Conservation (phyloP, 2,797 vertebrate species). For the Tarsius wallacei region DNA sequence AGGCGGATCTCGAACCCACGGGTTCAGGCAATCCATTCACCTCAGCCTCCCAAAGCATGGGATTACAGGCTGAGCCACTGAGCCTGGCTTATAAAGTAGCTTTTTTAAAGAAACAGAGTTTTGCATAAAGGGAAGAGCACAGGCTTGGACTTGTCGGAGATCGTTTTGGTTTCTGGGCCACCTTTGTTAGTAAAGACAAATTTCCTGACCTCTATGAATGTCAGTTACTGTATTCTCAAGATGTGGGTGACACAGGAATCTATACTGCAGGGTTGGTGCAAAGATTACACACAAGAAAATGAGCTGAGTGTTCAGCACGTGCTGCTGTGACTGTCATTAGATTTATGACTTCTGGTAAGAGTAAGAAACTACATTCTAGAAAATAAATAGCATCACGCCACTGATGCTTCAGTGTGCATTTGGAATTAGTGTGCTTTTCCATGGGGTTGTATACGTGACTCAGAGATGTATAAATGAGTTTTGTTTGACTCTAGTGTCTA, state of each 20-base stretch:
- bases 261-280: neutral
- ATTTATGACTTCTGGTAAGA: neutral
- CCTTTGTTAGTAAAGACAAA: neutral
- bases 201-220: neutral
- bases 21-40: no score
- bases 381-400: neutral
- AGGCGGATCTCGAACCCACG: no score
- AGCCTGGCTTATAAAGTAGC: no score
- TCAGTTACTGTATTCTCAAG: neutral
- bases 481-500: neutral
- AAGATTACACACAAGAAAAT: neutral
- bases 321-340: neutral
- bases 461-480: conserved; percentile 37
- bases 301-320: neutral
- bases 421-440: conserved; percentile 43
- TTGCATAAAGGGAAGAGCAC: neutral
- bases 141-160: neutral
- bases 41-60: no score
- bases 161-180: neutral
- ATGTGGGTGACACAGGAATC: neutral
- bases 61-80: no score
- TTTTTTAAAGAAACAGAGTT: neutral
- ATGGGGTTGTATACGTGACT: neutral
- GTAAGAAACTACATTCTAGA: neutral
- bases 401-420: neutral